Base-by-base conservation (phyloP, 2,797 vertebrate species). In the Glyptemys insculpta region DNA sequence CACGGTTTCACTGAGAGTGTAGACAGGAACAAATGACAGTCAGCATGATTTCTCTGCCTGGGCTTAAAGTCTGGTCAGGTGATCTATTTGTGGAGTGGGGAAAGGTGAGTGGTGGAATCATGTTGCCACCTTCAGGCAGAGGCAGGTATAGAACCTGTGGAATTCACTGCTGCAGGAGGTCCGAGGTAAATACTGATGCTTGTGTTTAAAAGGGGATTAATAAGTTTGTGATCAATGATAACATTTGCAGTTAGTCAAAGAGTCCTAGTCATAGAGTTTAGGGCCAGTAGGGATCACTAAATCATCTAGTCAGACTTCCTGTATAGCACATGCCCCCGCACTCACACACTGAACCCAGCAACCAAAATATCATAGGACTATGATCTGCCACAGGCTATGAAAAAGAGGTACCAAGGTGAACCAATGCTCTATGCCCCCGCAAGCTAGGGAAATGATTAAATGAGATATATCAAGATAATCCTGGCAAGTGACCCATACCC, bases 1-100 rank as follows among this genome's bases (percentile, higher is more conserved):
- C 78, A 3, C 31, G 18, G 44, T 68, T 91, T 68, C 34, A 68
- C 0, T 0, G 18, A 83, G 44, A 12, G 34, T 83, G 0, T 0
- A 27, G 1, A 1, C 0, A 1, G 16, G 18, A 31, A 12, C 11
- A 41, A 47, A 5, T 53, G 49, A 47, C 14, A 7, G 50, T 94
- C 89, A 56, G 25, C 37, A 44, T 37, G 65, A 68, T 68, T 37
- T 68, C 65, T 68, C n/a, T 23, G 5, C 34, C 41, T 49, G 16
- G 41, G 21, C 37, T 83, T 52, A 49, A 79, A 72, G 41, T 15
- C 34, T 37, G 12, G 9, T 21, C 12, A 37, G 34, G 44, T n/a
- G n/a, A 18, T 57, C 37, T 65, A 6, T 41, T n/a, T 81, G 34
- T 15, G 56, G 83, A 37, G 4, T 79, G 53, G 25, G 34, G 19